These are phyloP conservation scores for Amblyopsis rosae DNA, from an alignment of 2,113 vertebrate species.

Conservation along the genomic window DNA sequence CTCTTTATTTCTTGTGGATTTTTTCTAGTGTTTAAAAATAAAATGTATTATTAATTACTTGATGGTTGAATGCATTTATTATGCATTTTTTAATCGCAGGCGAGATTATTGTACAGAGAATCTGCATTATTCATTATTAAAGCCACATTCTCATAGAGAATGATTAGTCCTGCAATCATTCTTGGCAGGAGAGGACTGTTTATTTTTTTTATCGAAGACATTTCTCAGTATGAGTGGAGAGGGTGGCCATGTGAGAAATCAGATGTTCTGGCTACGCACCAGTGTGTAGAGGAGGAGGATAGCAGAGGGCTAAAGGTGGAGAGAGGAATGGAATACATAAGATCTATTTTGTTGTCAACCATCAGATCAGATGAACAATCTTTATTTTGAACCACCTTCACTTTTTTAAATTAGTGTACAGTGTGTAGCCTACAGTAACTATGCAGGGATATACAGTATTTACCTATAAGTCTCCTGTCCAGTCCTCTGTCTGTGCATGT, in stretches of 20 bases:
- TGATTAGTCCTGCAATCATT: constrained; percentile 68
- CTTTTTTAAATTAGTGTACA: constrained; percentile 46
- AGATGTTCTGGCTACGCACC: constrained; percentile 71
- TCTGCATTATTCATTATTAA: constrained; percentile 75
- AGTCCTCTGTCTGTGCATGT: constrained; percentile 17
- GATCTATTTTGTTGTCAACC: constrained; percentile 51
- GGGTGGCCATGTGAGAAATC: constrained; percentile 75
- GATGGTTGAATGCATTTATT: constrained; percentile 44
- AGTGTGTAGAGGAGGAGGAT: constrained; percentile 57
- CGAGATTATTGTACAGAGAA: constrained; percentile 59
- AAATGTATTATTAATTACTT: constrained; percentile 24
- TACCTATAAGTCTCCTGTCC: constrained; percentile 20
- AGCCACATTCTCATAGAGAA: constrained; percentile 63
- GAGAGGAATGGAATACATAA: constrained; percentile 36
- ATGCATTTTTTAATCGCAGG: constrained; percentile 29
- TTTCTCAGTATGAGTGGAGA: constrained; percentile 69
- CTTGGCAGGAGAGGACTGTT: constrained; percentile 71
- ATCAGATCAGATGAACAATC: constrained; percentile 54
- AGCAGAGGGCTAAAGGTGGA: constrained; percentile 35
- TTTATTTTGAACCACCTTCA: constrained; percentile 44
- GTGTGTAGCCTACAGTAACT: constrained; percentile 33
- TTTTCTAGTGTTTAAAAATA: neutral
- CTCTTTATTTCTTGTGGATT: neutral
- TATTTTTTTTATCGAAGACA: constrained; percentile 76
- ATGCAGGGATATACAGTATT: constrained; percentile 45